phyloP scores from a whole-genome alignment of 2,797 vertebrate species.

The Hafferia zeledoni region DNA sequence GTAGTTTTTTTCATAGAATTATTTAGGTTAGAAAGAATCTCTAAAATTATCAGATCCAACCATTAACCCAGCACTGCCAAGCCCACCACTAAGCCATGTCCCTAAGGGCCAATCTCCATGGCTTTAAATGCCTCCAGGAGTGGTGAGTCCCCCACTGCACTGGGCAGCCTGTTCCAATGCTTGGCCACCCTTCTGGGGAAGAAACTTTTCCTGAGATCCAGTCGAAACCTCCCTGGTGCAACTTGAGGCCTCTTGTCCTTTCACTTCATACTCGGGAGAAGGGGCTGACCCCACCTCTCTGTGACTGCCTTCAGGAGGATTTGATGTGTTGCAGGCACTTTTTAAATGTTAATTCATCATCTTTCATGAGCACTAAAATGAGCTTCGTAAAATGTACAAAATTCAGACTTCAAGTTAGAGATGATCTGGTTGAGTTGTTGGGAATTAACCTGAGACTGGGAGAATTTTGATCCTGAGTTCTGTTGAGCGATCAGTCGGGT shows the following conservation, averaged over 20 bases:
- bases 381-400: background rate
- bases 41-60: background rate
- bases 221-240: background rate
- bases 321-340: background rate
- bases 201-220: background rate
- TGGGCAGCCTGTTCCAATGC: background rate
- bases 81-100: background rate
- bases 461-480: background rate
- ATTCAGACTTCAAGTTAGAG: background rate
- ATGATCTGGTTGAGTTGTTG: background rate
- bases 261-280: background rate
- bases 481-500: background rate
- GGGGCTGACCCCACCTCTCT: background rate
- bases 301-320: background rate
- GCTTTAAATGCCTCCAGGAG: background rate
- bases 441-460: background rate
- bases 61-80: background rate
- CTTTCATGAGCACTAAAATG: background rate
- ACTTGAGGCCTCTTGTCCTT: background rate
- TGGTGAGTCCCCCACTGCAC: background rate
- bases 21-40: background rate
- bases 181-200: background rate
- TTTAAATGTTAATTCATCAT: background rate
- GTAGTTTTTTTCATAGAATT: background rate
- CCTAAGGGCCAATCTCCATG: background rate